Percentiles rank a stretch among this genome's conserved stretches.
These are phyloP conservation scores for Cromileptes altivelis DNA, from an alignment of 2,113 vertebrate species.

Conservation along the genomic window DNA sequence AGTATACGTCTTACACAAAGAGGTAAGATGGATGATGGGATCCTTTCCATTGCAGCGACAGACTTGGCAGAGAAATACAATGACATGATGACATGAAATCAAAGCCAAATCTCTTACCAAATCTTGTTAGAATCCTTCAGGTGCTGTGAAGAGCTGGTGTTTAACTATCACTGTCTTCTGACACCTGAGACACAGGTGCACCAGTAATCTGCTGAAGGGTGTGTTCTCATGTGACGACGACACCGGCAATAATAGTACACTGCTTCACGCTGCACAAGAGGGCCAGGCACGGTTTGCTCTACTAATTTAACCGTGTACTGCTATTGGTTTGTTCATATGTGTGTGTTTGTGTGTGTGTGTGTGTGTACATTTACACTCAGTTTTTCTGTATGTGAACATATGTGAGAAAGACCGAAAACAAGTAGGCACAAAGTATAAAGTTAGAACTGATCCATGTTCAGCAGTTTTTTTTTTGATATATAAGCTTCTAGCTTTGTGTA, in stretches of 20 bases:
- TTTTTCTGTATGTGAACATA: neutral
- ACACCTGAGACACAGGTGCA: constrained; percentile 64
- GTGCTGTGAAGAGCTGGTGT: neutral
- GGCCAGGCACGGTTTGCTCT: neutral
- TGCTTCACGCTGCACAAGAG: neutral
- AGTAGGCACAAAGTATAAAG: neutral
- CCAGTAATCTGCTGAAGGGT: constrained; percentile 14
- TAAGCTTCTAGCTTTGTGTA: neutral
- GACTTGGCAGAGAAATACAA: neutral
- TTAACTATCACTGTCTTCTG: constrained; percentile 19
- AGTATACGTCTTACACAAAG: neutral
- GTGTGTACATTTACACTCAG: too few relatives aligned
- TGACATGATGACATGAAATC: constrained; percentile 28
- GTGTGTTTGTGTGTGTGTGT: neutral
- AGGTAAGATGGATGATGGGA: neutral
- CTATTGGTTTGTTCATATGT: neutral
- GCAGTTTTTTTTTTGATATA: neutral
- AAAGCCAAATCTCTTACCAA: constrained; percentile 65
- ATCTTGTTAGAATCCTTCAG: constrained; percentile 5
- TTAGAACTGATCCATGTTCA: neutral
- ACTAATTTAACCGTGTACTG: neutral
- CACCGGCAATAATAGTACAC: constrained; percentile 11
- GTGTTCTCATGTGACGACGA: constrained; percentile 46
- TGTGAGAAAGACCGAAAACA: neutral
- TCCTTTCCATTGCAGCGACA: neutral